Percentiles rank a stretch among this genome's conserved stretches.
phyloP scores from a whole-genome alignment of 2,113 vertebrate species.

The Myotis davidii region DNA sequence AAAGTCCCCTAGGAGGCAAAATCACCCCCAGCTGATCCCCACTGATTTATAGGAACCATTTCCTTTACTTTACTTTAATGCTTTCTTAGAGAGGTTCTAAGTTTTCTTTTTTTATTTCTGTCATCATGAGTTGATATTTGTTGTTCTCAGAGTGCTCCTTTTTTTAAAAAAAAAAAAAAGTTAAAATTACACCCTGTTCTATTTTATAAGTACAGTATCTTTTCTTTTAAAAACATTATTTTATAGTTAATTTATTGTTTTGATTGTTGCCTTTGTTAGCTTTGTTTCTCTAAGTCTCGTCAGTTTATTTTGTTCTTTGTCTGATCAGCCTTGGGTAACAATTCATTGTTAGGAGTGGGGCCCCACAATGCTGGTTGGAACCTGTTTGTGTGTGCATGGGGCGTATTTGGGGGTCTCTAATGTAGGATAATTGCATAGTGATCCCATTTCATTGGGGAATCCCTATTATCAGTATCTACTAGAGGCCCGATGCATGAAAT shows the following conservation, averaged over 20 bases:
- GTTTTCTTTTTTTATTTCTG: not conserved
- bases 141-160: not conserved
- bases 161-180: not conserved
- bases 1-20: not conserved
- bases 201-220: not conserved
- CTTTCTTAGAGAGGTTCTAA: not conserved
- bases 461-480: not conserved
- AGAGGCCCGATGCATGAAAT: too few relatives aligned
- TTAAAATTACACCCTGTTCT: not conserved
- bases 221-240: not conserved
- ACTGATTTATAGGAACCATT: not conserved
- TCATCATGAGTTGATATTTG: not conserved
- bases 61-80: not conserved
- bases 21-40: not conserved
- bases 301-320: not conserved
- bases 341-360: not conserved
- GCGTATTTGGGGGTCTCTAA: not conserved
- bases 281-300: not conserved
- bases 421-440: not conserved
- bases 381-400: not conserved
- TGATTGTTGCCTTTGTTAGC: not conserved
- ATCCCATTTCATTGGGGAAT: not conserved
- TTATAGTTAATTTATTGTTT: slow-evolving; percentile 11
- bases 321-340: not conserved
- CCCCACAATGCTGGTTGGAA: not conserved